Percentiles rank a stretch among this genome's conserved stretches.
Conservation (phyloP, 2,113 vertebrate genomes). For the Heterotilapia buettikoferi region DNA sequence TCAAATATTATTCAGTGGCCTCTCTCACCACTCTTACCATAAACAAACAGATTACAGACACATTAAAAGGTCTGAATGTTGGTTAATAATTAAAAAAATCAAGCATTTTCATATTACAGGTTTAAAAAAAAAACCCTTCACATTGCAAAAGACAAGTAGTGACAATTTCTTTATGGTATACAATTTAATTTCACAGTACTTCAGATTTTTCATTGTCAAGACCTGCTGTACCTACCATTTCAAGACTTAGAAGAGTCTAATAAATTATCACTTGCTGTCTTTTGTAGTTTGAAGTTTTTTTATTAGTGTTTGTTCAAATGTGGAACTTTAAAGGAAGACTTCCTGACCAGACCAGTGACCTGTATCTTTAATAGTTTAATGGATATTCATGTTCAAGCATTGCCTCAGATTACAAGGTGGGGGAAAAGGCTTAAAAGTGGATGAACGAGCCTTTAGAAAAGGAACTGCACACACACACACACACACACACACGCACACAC, state of each 20-base stretch:
- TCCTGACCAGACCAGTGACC: background rate
- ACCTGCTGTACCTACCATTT: background rate
- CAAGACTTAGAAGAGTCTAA: background rate
- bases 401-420: background rate
- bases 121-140: rapidly evolving
- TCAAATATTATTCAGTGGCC: background rate
- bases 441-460: background rate
- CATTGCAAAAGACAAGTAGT: background rate
- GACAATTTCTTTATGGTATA: background rate
- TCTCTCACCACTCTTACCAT: background rate
- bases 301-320: background rate
- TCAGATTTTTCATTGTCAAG: background rate
- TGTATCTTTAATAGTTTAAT: background rate
- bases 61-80: background rate
- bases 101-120: background rate
- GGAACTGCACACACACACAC: background rate
- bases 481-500: background rate
- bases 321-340: background rate
- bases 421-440: background rate
- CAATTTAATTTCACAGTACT: background rate
- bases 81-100: background rate
- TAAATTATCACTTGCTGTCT: background rate
- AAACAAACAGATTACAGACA: background rate
- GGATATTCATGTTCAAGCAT: background rate
- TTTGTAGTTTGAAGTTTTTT: background rate